Evolutionary conservation across 2,888 invertebrate species (phyloP).

Genomic region (Eudemis profundana): DNA sequence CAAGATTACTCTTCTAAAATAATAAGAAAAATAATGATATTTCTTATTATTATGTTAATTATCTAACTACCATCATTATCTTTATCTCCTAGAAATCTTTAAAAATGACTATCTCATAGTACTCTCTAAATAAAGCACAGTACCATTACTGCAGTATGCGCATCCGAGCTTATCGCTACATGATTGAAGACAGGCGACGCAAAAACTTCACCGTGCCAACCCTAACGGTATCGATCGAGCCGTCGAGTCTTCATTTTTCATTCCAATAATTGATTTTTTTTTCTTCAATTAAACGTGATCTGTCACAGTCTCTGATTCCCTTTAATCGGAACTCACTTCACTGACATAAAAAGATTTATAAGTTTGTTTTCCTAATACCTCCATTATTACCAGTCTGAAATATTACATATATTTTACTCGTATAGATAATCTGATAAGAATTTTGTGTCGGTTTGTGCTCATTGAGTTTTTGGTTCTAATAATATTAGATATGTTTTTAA

Average conservation of each 20-base stretch:
- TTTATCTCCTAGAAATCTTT: background rate
- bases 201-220: slow-evolving; percentile 42
- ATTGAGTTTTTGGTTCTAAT: background rate
- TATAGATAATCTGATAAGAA: too few species aligned
- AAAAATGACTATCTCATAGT: slow-evolving; percentile 54
- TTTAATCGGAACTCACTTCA: too few species aligned
- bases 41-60: background rate
- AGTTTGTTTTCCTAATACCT: background rate
- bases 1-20: background rate
- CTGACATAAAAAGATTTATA: too few species aligned
- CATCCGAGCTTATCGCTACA: slow-evolving; percentile 76
- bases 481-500: background rate
- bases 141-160: slow-evolving; percentile 67
- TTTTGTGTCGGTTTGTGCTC: too few species aligned
- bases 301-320: background rate
- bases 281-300: slow-evolving; percentile 1
- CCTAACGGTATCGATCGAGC: slow-evolving; percentile 42
- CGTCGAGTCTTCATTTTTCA: slow-evolving; percentile 32
- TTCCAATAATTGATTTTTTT: slow-evolving; percentile 22
- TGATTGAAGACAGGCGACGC: slow-evolving; percentile 40
- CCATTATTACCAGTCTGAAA: too few species aligned
- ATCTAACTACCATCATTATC: too few species aligned
- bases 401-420: too few species aligned
- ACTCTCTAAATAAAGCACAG: slow-evolving; percentile 74
- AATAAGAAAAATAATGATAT: slow-evolving; percentile 1